phyloP scores from a whole-genome alignment of 2,797 vertebrate genomes.

The Sebastes vulpes region DNA sequence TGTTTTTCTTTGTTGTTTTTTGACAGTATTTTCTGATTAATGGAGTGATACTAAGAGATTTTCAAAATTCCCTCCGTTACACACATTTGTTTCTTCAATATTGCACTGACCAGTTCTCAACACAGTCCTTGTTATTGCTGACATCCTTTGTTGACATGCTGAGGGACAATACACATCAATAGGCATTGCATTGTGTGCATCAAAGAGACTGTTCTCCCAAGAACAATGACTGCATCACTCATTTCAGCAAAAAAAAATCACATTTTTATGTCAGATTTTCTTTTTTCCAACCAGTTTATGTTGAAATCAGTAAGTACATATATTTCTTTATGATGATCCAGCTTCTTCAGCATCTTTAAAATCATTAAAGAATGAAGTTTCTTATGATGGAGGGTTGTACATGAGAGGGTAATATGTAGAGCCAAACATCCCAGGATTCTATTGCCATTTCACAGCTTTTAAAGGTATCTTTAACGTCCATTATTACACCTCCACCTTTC shows the following conservation, averaged over 20 bases:
- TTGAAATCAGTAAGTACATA: too few species aligned
- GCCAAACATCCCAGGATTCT: background rate
- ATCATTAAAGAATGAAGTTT: background rate
- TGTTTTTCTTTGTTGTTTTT: too few species aligned
- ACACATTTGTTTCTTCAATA: background rate
- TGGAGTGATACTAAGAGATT: background rate
- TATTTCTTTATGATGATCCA: background rate
- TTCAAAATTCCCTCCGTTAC: too few species aligned
- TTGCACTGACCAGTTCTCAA: background rate
- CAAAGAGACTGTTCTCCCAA: background rate
- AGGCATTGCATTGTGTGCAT: background rate
- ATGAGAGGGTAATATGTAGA: background rate
- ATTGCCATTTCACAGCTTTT: background rate
- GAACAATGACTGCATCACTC: background rate
- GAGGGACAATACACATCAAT: background rate
- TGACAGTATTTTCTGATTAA: background rate
- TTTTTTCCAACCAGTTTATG: too few species aligned
- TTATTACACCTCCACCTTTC: background rate
- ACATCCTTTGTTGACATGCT: background rate
- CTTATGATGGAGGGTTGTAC: background rate
- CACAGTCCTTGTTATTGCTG: background rate
- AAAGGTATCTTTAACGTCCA: background rate
- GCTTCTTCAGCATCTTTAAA: background rate
- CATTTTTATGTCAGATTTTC: background rate
- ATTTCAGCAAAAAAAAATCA: background rate